These are phyloP conservation scores for Galleria mellonella DNA, from an alignment of 1,140 invertebrate species.

Conservation along the genomic window DNA sequence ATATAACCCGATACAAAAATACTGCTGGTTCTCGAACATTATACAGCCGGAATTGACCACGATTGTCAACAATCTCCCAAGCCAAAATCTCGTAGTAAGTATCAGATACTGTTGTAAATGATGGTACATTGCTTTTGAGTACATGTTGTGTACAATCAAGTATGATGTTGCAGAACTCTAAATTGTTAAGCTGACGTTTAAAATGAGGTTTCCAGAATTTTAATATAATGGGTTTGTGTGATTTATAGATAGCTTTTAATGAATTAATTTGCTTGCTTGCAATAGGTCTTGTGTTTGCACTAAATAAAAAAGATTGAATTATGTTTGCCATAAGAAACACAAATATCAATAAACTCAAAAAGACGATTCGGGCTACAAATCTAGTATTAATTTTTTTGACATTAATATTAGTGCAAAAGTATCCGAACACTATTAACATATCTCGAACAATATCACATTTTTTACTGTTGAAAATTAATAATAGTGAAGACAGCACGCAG, in stretches of 20 bases:
- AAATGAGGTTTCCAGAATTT: not conserved
- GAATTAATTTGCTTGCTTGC: conserved; percentile 5
- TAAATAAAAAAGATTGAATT: conserved; percentile 10
- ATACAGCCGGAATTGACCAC: not conserved
- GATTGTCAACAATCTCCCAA: not conserved
- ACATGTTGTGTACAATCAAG: not conserved
- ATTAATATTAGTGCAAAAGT: conserved; percentile 13
- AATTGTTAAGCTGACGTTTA: not conserved
- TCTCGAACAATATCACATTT: conserved; percentile 6
- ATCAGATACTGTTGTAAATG: not conserved
- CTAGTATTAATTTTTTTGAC: conserved; percentile 1
- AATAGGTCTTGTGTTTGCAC: conserved; percentile 10
- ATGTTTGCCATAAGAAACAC: conserved; percentile 13
- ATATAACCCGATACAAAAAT: not conserved
- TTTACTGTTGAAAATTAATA: conserved; percentile 5
- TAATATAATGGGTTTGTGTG: not conserved
- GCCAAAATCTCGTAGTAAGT: not conserved
- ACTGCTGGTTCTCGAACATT: not conserved
- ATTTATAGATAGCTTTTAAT: conserved; percentile 6
- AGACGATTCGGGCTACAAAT: conserved; percentile 5
- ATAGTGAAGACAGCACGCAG: not conserved
- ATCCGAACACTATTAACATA: conserved; percentile 19
- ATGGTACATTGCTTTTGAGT: not conserved
- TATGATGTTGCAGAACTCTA: not conserved
- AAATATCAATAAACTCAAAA: conserved; percentile 10